Evolutionary conservation across 2,888 invertebrate genomes (phyloP).

Genomic region (Drosophila paramelanica): DNA sequence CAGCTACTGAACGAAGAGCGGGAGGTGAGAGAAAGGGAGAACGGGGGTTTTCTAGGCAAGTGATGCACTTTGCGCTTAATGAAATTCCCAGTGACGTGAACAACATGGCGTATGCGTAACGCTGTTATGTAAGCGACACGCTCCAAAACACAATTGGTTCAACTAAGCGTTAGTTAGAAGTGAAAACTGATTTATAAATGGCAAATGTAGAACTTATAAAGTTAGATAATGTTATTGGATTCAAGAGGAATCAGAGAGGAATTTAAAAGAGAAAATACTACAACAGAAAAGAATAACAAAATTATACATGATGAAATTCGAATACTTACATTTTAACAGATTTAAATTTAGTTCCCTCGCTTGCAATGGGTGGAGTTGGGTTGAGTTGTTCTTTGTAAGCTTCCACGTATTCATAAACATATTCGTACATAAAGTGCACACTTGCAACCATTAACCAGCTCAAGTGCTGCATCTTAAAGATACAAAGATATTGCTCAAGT

Average conservation of each 20-base stretch:
- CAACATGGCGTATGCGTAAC: conserved; percentile 67
- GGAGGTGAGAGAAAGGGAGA: neutral
- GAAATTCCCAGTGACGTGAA: conserved; percentile 59
- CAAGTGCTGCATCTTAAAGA: conserved; percentile 8
- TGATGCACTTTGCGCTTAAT: conserved; percentile 70
- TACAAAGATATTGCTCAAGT: conserved; percentile 6
- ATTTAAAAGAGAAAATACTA: no score
- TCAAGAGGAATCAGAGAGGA: no score
- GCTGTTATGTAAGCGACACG: conserved; percentile 22
- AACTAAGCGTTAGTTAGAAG: conserved; percentile 5
- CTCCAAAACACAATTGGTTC: conserved; percentile 28
- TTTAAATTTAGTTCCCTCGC: no score
- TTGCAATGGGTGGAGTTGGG: no score
- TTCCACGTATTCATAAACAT: neutral
- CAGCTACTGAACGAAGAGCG: conserved; percentile 2
- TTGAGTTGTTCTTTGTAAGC: no score
- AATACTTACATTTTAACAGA: no score
- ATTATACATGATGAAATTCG: no score
- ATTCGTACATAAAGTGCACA: neutral
- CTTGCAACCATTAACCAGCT: conserved; percentile 3
- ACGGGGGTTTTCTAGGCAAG: conserved; percentile 21
- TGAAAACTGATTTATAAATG: neutral
- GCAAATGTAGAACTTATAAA: neutral
- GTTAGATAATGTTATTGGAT: no score
- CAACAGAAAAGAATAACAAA: no score